Conservation (phyloP, 2,797 vertebrate species). For the Epinephelus coioides region DNA sequence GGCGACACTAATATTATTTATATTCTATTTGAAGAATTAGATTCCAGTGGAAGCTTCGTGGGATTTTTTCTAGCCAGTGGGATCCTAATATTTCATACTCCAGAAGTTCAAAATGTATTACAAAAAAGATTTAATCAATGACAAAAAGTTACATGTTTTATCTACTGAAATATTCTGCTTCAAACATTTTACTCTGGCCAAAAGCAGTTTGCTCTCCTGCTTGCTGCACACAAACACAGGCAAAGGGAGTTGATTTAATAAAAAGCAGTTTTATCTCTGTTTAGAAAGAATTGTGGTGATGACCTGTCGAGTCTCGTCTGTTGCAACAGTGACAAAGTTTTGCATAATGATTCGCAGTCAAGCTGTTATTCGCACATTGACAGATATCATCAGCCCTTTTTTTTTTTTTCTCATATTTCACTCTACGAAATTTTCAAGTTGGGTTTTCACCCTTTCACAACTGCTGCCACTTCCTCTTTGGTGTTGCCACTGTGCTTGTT, state of each 20-base stretch:
- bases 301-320: background rate
- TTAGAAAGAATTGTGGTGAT: background rate
- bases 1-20: no score
- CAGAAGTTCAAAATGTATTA: no score
- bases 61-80: no score
- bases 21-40: no score
- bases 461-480: constrained; percentile 54
- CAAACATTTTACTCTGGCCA: no score
- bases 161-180: no score
- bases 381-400: background rate
- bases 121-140: no score
- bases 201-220: no score
- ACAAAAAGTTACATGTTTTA: no score
- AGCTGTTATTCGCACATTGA: background rate
- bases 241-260: background rate
- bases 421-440: background rate
- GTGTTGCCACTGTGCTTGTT: background rate
- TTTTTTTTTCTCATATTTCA: background rate
- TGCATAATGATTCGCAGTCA: background rate
- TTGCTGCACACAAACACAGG: no score
- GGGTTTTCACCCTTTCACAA: constrained; percentile 2
- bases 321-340: constrained; percentile 15
- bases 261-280: background rate
- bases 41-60: no score
- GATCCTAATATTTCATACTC: no score